Conservation (phyloP, 92 coral and sea anemone species). For the Palythoa heliodiscus region DNA sequence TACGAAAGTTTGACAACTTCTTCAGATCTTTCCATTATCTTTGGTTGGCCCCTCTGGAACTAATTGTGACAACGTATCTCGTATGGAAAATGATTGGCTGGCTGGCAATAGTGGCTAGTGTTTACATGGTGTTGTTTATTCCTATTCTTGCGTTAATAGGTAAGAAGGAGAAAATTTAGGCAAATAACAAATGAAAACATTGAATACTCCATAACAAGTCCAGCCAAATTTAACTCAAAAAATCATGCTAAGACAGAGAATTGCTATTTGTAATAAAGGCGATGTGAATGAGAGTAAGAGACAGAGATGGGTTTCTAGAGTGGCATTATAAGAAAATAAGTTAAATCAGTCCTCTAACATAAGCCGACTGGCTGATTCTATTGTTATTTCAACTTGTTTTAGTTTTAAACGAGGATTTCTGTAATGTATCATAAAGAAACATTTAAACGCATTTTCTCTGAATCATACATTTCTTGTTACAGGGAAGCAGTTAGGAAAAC, state of each 20-base stretch:
- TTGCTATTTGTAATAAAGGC: not conserved
- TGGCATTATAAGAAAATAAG: not conserved
- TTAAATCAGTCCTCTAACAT: too few relatives aligned
- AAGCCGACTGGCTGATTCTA: too few relatives aligned
- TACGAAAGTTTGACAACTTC: slow-evolving; percentile 42
- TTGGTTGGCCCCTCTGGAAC: slow-evolving; percentile 44
- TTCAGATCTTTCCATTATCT: slow-evolving; percentile 42
- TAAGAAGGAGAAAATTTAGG: not conserved
- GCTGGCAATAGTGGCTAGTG: slow-evolving; percentile 28
- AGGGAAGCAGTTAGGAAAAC: slow-evolving; percentile 22
- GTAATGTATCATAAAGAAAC: too few relatives aligned
- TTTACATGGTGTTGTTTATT: slow-evolving; percentile 35
- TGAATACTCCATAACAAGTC: not conserved
- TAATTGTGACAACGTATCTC: slow-evolving; percentile 29
- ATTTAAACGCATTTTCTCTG: not conserved
- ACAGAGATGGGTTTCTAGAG: not conserved
- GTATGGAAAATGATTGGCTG: slow-evolving; percentile 44
- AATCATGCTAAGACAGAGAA: not conserved
- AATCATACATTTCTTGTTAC: not conserved
- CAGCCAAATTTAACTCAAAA: not conserved
- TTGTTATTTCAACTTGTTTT: too few relatives aligned
- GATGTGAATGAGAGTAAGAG: too few relatives aligned
- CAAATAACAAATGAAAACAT: not conserved
- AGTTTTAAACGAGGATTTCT: too few relatives aligned
- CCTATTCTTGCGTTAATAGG: slow-evolving; percentile 37